Evolutionary conservation across 2,797 vertebrate genomes (phyloP), one percentile per base, ranked within the genome.

Genomic region (Sebastolobus altivelis): DNA sequence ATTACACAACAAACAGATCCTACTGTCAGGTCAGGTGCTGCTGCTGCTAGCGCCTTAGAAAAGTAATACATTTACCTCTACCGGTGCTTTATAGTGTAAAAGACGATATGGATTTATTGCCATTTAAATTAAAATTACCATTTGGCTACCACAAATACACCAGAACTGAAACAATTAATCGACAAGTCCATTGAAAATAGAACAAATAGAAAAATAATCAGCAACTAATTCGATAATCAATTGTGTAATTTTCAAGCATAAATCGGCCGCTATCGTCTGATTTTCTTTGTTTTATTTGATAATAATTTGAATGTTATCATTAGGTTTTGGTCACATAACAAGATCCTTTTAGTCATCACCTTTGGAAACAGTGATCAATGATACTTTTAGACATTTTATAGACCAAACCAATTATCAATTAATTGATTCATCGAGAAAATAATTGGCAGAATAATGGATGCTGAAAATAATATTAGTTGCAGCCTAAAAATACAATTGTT

Each of bases 1-100:
- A 94, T 94, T 89, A 91, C 90, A 88, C 88, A 77, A 80, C 86
- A 69, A 63, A 75, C 86, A 49, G 69, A 86, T 81, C 76, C 81
- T 35, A 59, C 72, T 75, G 75, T 70, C 86, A 87, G 70, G 16
- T 49, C 46, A 20, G 46, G 16, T 49, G 46, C 46, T 49, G 46
- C 46, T 49, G 46, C 46, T 25, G 25, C 25, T 25, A 75, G 58
- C 59, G 77, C 65, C 35, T 56, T 40, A 20, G 55, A 29, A 75
- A 65, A 81, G 6, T 56, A 58, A 77, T 33, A 18, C 65, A 43
- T 65, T 70, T 82, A 63, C 60, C 62, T 14, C 18, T 22, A 6
- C 7, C 10, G 6, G 0, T 52, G 20, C 49, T 52, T 52, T 31
- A 40, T 18, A 46, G 6, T 18, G 16, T 46, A 46, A 46, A 18